Base-by-base conservation (phyloP, 2,888 invertebrate genomes). In the Hypercompe scribonia region DNA sequence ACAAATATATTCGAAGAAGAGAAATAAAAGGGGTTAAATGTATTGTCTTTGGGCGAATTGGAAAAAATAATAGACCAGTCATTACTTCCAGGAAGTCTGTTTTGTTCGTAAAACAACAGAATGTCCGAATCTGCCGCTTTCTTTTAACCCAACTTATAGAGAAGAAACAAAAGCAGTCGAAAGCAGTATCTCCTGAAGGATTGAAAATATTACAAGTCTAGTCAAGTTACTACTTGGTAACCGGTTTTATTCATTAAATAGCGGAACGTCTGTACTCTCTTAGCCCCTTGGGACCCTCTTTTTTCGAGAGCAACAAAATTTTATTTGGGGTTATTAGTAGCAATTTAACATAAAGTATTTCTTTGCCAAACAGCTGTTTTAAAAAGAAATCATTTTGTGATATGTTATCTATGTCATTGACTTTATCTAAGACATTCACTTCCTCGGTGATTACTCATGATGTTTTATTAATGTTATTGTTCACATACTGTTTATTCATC, bases 331-430 rank as follows among this genome's bases (percentile, higher is more conserved):
- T 31, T 4, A 28, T 61, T 13, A 28, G 15, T 61, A 28, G 5
- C 58, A 15, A 61, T 61, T 1, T 61, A 15, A 61, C 15, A 28
- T 28, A 13, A 1, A 28, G 54, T 31, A 61, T 61, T 61, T 31
- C 15, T 31, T 28, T 58, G 28, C 15, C 13, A 7, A 31, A 31
- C 5, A 61, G 18, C 15, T 61, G 18, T 61, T 31, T 31, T 31
- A 2, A 61, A 31, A 31, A 61, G 61, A 31, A 61, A 61, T 18
- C 15, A 61, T 7, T 31, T 61, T 61, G 18, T 18, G 1, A 18
- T 70, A 65, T 65, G 65, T 80, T 76, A 76, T 77, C 72, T 75
- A 70, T 74, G 65, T 50, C 36, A 50, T 50, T 63, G 36, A 72
- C 61, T 68, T 36, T 50, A 72, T 67, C 42, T 24, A 67, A 67